Evolutionary conservation across 2,888 invertebrate species (phyloP).

Genomic region (Emmelina monodactyla): DNA sequence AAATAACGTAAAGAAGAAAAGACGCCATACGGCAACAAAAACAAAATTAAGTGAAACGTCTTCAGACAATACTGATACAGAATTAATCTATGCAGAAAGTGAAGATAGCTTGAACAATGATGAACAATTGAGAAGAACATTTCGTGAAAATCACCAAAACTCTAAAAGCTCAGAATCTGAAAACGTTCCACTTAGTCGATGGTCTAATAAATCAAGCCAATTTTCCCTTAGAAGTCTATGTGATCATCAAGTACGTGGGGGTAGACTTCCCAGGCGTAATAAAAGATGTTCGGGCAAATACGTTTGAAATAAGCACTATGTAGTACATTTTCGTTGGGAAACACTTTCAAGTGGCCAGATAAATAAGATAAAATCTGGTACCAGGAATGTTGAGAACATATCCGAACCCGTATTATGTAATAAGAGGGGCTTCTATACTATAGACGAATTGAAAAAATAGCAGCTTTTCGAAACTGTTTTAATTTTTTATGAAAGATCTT

Average conservation of each 20-base stretch:
- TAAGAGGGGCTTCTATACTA: slow-evolving; percentile 4
- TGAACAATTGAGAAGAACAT: neutral
- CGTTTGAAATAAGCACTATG: neutral
- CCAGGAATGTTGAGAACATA: slow-evolving; percentile 4
- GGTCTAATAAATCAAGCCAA: slow-evolving; percentile 1
- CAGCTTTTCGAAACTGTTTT: slow-evolving; percentile 3
- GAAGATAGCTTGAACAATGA: neutral
- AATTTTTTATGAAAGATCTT: neutral
- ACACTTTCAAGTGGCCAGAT: neutral
- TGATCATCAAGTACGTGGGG: neutral
- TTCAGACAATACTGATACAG: neutral
- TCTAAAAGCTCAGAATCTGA: slow-evolving; percentile 4
- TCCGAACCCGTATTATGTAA: slow-evolving; percentile 5
- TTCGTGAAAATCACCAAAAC: neutral
- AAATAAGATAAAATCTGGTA: slow-evolving; percentile 4
- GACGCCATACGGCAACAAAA: neutral
- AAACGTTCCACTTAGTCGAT: slow-evolving; percentile 1
- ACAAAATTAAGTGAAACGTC: neutral
- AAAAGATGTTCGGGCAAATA: neutral
- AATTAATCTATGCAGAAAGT: neutral
- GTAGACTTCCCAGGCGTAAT: neutral
- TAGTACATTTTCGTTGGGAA: neutral
- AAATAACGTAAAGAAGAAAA: neutral
- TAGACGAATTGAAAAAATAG: slow-evolving; percentile 5
- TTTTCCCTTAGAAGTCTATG: slow-evolving; percentile 1